A percentile compares a stretch with the other conserved stretches of the same genome.
These are phyloP conservation scores for Bombyx mori DNA, from an alignment of 1,140 invertebrate genomes.

Conservation along the genomic window ASM3026992v2 NC_085124.1:14214501-14215000, in stretches of 20 bases:
- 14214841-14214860: too few relatives aligned
- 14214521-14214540: conserved; percentile 18
- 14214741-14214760: not conserved
- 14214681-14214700: not conserved
- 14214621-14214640: conserved; percentile 11
- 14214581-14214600: not conserved
- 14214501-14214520: conserved; percentile 29
- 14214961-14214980: too few relatives aligned
- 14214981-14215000: too few relatives aligned
- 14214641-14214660: not conserved
- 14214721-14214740: not conserved
- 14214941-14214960: too few relatives aligned
- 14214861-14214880: too few relatives aligned
- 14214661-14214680: not conserved
- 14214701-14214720: not conserved
- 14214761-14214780: too few relatives aligned
- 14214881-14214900: too few relatives aligned
- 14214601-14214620: conserved; percentile 12
- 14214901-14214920: too few relatives aligned
- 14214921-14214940: too few relatives aligned
- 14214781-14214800: too few relatives aligned
- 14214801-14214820: too few relatives aligned
- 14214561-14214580: not conserved
- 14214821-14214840: too few relatives aligned
- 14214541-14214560: conserved; percentile 1